phyloP scores from a whole-genome alignment of 2,888 invertebrate species.

The Tetramorium bicarinatum region DNA sequence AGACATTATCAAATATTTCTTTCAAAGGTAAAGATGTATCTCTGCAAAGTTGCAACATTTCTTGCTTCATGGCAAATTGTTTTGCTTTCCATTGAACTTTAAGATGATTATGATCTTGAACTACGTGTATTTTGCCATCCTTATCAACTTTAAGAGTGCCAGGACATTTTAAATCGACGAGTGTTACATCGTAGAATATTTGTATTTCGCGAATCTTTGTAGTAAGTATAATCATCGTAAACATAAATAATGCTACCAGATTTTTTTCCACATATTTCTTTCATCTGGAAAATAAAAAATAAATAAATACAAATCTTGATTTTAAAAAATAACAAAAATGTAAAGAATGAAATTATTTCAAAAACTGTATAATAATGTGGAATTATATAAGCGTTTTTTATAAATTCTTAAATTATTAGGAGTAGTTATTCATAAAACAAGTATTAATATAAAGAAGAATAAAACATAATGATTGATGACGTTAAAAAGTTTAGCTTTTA shows the following conservation, averaged over 20 bases:
- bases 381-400: no score
- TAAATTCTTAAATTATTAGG: no score
- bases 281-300: constrained; percentile 9
- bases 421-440: no score
- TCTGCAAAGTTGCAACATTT: constrained; percentile 36
- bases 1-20: constrained; percentile 28
- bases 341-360: no score
- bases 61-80: constrained; percentile 13
- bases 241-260: neutral
- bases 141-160: constrained; percentile 1
- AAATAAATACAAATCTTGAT: no score
- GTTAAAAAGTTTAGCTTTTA: no score
- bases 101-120: constrained; percentile 12
- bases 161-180: constrained; percentile 26
- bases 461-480: no score
- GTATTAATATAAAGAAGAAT: no score
- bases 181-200: constrained; percentile 34
- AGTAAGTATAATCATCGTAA: constrained; percentile 5
- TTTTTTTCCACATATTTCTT: constrained; percentile 4
- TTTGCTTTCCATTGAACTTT: neutral
- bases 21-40: constrained; percentile 11
- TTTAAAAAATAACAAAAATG: no score
- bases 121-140: constrained; percentile 25
- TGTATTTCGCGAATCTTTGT: constrained; percentile 22
- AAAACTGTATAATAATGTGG: no score